Evolutionary conservation across 2,888 invertebrate species (phyloP), one percentile per base, ranked within the genome.

Genomic region (Acanthoscelides obtectus): DNA sequence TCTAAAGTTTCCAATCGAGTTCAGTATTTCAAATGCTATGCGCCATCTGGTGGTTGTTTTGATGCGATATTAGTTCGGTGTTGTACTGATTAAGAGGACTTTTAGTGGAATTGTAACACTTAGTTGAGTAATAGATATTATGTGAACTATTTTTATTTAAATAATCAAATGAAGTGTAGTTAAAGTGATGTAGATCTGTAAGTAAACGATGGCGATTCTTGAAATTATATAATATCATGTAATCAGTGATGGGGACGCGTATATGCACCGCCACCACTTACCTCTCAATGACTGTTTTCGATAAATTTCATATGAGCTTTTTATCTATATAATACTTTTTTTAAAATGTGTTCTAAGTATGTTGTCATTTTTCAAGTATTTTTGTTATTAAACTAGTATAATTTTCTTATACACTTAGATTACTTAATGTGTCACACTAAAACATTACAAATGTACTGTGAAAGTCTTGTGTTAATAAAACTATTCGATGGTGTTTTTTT

Each of bases 321-420:
- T 75, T 75, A 75, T 75, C 73, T 77, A 74, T 72, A 73, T 72
- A 74, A 75, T 74, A 73, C 71, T 75, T 77, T 77, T 77, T 74
- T 74, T 73, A 75, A 70, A 74, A 74, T 77, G 74, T 78, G 76
- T 77, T 77, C 75, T 70, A 73, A 72, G 70, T 75, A 70, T 74
- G 74, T 76, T 74, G 75, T 78, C 75, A 76, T 78, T 77, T 79
- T 77, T 77, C 75, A 78, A 81, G 79, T 81, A 81, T 81, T 83
- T 79, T 78, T 79, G 75, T 79, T 76, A 76, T 76, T 71, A 72
- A 74, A 76, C 73, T 75, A 77, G 73, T 73, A 75, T 76, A 75
- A 73, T 79, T 81, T 81, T 72, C 79, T 79, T 81, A 80, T 80
- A 82, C 82, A 82, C 82, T 78, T 83, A 83, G 83, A 80, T 79